Conservation (phyloP, 2,113 vertebrate genomes). For the Odocoileus hemionus region DNA sequence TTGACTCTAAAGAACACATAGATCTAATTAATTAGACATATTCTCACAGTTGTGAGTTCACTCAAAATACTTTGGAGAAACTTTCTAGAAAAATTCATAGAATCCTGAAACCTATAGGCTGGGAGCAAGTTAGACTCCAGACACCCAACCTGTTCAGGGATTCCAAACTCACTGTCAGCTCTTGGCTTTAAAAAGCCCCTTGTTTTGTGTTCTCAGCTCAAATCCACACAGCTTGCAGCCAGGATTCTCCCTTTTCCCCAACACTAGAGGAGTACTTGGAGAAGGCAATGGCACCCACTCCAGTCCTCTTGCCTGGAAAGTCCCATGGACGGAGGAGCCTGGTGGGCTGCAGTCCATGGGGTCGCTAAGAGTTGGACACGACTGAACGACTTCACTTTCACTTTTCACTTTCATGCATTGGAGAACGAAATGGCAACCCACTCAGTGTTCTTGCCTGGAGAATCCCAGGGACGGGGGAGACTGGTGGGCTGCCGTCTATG, state of each 20-base stretch:
- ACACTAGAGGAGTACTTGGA: not conserved
- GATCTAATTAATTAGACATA: not conserved
- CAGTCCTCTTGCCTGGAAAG: no score
- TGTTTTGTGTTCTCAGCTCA: not conserved
- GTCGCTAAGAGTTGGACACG: no score
- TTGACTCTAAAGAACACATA: not conserved
- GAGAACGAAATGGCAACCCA: no score
- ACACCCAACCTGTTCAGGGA: not conserved
- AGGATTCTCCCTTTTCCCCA: not conserved
- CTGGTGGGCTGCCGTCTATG: no score
- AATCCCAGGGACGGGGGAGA: no score
- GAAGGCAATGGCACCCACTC: no score
- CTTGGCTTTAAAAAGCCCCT: not conserved
- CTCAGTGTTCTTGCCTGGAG: no score
- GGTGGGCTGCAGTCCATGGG: no score
- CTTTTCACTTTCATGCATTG: no score
- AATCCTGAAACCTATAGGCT: not conserved
- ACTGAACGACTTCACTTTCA: no score
- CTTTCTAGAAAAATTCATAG: not conserved
- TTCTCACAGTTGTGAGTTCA: not conserved
- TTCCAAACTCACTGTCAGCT: not conserved
- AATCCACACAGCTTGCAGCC: not conserved
- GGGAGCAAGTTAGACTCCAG: not conserved
- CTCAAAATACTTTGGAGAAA: not conserved
- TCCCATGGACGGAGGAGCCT: no score